phyloP scores from a whole-genome alignment of 2,888 invertebrate genomes.

The Ferrisia virgata region DNA sequence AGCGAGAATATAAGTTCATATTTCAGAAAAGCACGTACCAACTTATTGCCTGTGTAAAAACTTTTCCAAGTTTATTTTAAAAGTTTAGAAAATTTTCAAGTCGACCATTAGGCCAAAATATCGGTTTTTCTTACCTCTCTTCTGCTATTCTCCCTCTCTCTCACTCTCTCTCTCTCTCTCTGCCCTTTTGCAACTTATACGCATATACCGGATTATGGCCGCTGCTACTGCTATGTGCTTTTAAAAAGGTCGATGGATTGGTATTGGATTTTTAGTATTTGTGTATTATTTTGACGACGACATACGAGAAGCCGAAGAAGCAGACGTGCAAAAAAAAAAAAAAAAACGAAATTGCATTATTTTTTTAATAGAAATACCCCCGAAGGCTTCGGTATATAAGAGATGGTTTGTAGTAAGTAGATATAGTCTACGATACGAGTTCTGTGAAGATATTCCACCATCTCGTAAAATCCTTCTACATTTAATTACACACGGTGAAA shows the following conservation, averaged over 20 bases:
- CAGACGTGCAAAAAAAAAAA: not conserved
- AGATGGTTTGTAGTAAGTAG: too few species aligned
- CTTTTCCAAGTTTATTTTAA: conserved; percentile 14
- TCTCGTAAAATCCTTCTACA: not conserved
- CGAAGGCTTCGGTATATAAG: not conserved
- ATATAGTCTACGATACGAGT: too few species aligned
- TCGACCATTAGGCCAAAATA: conserved; percentile 25
- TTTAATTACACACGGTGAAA: conserved; percentile 7
- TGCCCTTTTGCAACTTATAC: too few species aligned
- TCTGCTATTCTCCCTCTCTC: not conserved
- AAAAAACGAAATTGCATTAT: not conserved
- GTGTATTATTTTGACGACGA: not conserved
- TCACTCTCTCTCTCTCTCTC: too few species aligned
- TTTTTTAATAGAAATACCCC: conserved; percentile 1
- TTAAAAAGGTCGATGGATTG: conserved; percentile 4
- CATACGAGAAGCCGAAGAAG: too few species aligned
- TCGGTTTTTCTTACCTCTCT: not conserved
- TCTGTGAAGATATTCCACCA: not conserved
- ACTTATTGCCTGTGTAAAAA: conserved; percentile 1
- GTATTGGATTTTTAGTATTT: not conserved
- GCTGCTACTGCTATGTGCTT: not conserved
- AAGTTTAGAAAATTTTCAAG: conserved; percentile 18
- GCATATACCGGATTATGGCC: not conserved
- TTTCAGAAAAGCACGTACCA: conserved; percentile 9
- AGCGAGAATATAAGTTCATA: not conserved